These are phyloP conservation scores for Cremastinae sp. DNA, from an alignment of 2,888 invertebrate genomes.

Conservation along the genomic window DNA sequence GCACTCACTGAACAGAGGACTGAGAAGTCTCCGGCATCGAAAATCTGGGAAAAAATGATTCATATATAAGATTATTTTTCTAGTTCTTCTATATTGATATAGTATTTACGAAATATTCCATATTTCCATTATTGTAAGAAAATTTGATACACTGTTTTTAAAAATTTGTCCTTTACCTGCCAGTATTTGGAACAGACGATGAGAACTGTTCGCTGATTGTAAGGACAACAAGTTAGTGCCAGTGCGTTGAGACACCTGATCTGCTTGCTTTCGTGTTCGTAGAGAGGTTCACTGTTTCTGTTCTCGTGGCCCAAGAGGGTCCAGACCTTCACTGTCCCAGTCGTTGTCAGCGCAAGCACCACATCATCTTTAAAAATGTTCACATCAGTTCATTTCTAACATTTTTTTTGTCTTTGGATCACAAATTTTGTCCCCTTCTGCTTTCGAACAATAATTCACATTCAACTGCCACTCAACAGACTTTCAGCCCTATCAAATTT, in stretches of 20 bases:
- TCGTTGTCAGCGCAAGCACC: constrained; percentile 95
- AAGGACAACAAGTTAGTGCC: constrained; percentile 95
- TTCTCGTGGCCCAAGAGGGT: constrained; percentile 94
- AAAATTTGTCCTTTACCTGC: constrained; percentile 84
- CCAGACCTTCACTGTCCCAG: constrained; percentile 98
- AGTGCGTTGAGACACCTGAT: constrained; percentile 96
- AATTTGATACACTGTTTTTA: constrained; percentile 19
- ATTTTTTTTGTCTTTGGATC: constrained; percentile 9
- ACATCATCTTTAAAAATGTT: constrained; percentile 91
- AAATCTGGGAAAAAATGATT: constrained; percentile 81
- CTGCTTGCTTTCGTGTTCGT: constrained; percentile 98
- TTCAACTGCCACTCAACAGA: too few species aligned
- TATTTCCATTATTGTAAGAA: neutral
- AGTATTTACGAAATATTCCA: too few species aligned
- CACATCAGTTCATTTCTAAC: constrained; percentile 1
- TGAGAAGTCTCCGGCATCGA: constrained; percentile 96
- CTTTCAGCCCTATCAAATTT: too few species aligned
- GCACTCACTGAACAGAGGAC: constrained; percentile 95
- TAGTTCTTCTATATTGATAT: neutral
- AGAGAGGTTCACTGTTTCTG: constrained; percentile 92
- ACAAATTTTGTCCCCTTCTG: constrained; percentile 2
- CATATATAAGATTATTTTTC: constrained; percentile 7
- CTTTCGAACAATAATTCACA: neutral
- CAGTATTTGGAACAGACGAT: constrained; percentile 98
- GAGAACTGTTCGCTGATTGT: constrained; percentile 97